Evolutionary conservation across 2,888 invertebrate genomes (phyloP).

Genomic region (Timema podura): DNA sequence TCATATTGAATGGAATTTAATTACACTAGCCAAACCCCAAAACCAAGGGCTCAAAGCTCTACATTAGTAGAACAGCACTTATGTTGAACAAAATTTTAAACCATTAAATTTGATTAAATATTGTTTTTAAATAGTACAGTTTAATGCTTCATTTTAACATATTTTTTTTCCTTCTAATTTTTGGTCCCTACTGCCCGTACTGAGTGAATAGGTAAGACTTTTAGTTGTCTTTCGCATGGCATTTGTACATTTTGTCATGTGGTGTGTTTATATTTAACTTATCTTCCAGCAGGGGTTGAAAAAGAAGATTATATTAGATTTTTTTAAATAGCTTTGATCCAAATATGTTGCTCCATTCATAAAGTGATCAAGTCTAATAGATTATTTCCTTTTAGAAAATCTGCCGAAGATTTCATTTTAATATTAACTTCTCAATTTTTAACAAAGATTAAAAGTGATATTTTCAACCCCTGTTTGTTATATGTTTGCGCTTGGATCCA

Average conservation of each 20-base stretch:
- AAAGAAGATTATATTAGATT: constrained; percentile 6
- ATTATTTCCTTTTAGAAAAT: not conserved
- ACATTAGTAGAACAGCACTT: too few species aligned
- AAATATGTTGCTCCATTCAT: too few species aligned
- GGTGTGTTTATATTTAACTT: constrained; percentile 15
- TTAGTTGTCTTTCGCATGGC: not conserved
- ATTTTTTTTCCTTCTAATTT: constrained; percentile 35
- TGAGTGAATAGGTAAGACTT: constrained; percentile 65
- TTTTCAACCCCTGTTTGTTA: too few species aligned
- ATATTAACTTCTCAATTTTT: too few species aligned
- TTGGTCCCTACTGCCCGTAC: constrained; percentile 75
- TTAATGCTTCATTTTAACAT: constrained; percentile 26
- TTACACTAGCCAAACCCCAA: too few species aligned
- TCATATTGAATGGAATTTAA: too few species aligned
- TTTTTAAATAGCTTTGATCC: constrained; percentile 14
- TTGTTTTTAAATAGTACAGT: constrained; percentile 16
- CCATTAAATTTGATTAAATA: constrained; percentile 14
- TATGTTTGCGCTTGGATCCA: too few species aligned
- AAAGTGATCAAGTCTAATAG: not conserved
- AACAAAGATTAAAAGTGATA: too few species aligned
- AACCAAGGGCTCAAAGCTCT: too few species aligned
- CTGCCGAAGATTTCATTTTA: not conserved
- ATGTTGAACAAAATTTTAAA: not conserved
- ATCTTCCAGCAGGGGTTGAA: not conserved
- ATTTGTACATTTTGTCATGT: constrained; percentile 16